Base-by-base conservation (phyloP, 2,113 vertebrate genomes). In the Emydocephalus ijimae region DNA sequence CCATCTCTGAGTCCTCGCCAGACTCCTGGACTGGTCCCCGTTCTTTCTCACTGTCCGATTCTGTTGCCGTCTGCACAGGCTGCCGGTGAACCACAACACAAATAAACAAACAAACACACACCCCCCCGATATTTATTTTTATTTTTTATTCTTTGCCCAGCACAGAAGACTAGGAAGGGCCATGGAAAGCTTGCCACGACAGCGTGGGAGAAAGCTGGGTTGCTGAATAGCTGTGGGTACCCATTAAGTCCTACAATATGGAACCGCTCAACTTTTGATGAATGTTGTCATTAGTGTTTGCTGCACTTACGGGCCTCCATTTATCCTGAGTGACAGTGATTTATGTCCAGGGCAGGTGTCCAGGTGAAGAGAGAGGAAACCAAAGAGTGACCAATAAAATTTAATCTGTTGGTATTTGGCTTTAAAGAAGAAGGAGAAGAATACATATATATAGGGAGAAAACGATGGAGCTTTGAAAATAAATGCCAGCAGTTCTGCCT, bases 271-370 rank as follows among this genome's bases (percentile, higher is more conserved):
- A 95, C 52, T 89, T 96, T 95, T 97, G 97, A 97, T 98, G 96
- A 96, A 98, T 97, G 97, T 94, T 97, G 96, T 97, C 96, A 96
- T 96, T 96, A 96, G 95, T 69, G 95, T 89, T 96, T 88, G 15
- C 92, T 94, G 97, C 96, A 97, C 96, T 97, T 95, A 97, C 64
- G 85, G 95, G 93, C 95, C 95, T 92, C 94, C 96, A 96, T 96
- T 98, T 96, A 97, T 96, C 95, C 96, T 94, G 59, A 95, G 90
- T 85, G 96, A 95, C 93, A 96, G 94, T 96, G 96, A 98, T 97
- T 96, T 97, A 98, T 96, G 94, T 92, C 94, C 1, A 0, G 94
- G 93, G 93, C 90, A 48, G 45, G 88, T 48, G 90, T 96, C 96
- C 96, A 95, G 93, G 92, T 94, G 96, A 93, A 95, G 95, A 94